These are phyloP conservation scores for Pygoscelis antarcticus DNA, from an alignment of 2,113 vertebrate genomes.

Conservation along the genomic window DNA sequence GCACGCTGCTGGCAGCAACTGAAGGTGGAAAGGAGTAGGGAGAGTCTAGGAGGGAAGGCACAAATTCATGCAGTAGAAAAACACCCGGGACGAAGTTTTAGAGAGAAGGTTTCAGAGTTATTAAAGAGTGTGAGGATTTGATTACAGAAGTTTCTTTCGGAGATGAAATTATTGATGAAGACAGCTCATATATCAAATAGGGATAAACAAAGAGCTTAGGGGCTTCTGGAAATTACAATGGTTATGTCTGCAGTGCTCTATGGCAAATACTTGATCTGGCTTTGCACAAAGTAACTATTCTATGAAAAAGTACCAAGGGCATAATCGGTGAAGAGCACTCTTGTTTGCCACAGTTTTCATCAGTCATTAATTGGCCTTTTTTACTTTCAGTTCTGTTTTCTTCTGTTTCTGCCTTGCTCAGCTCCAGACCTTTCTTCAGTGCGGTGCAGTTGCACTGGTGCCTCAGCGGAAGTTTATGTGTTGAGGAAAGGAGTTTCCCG, in stretches of 20 bases:
- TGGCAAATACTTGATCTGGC: not conserved
- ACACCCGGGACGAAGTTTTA: not conserved
- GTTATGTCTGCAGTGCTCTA: not conserved
- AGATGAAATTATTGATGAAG: not conserved
- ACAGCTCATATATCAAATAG: not conserved
- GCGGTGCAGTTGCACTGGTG: not conserved
- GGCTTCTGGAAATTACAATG: not conserved
- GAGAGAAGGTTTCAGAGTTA: not conserved
- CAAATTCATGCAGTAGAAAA: not conserved
- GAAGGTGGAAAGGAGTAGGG: not conserved
- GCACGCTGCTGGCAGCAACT: not conserved
- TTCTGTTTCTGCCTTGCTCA: not conserved
- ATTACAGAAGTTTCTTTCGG: not conserved
- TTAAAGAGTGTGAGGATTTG: not conserved
- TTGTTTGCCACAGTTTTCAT: not conserved
- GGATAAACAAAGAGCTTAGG: not conserved
- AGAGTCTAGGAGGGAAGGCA: not conserved
- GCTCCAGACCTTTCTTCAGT: not conserved
- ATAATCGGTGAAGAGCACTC: not conserved
- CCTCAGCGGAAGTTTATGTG: not conserved
- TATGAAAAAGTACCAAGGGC: not conserved
- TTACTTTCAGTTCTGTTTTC: not conserved
- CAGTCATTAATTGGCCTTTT: not conserved
- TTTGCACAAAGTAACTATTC: not conserved
- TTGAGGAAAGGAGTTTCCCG: constrained; percentile 2